phyloP scores from a whole-genome alignment of 30 jellyfish, hydroid and myxozoan genomes.

The Chrysaora quinquecirrha region DNA sequence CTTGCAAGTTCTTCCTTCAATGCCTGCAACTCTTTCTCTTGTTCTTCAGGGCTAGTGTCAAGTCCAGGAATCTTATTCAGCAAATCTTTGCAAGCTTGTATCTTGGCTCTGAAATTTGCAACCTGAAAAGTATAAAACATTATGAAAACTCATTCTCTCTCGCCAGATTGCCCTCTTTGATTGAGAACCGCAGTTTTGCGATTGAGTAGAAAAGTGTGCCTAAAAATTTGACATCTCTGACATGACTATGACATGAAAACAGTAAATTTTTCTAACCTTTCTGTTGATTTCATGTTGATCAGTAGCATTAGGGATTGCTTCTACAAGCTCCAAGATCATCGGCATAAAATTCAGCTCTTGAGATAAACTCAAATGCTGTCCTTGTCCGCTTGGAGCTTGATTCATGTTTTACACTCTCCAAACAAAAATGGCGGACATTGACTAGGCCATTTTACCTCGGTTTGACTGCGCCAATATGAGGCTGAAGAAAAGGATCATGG shows the following conservation, averaged over 20 bases:
- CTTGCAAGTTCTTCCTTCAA: slow-evolving; percentile 45
- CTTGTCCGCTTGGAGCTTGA: slow-evolving; percentile 25
- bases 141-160: background rate
- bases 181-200: too few relatives aligned
- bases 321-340: slow-evolving; percentile 47
- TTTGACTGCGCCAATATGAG: slow-evolving; percentile 6
- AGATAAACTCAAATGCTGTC: slow-evolving; percentile 40
- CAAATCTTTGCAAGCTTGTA: slow-evolving; percentile 71
- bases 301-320: slow-evolving; percentile 29
- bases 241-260: too few relatives aligned
- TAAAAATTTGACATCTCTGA: too few relatives aligned
- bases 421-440: slow-evolving; percentile 4
- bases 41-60: slow-evolving; percentile 74
- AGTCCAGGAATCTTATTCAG: slow-evolving; percentile 76
- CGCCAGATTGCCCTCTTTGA: background rate
- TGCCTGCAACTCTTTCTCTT: slow-evolving; percentile 46
- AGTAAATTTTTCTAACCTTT: slow-evolving; percentile 35
- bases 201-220: too few relatives aligned
- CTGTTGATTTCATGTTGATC: slow-evolving; percentile 64
- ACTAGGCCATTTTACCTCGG: background rate
- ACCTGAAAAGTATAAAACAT: slow-evolving; percentile 63
- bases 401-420: slow-evolving; percentile 14
- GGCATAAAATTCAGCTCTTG: slow-evolving; percentile 62
- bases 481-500: slow-evolving; percentile 54
- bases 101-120: slow-evolving; percentile 65